Conservation (phyloP, 2,797 vertebrate species). For the Urosaurus nigricauda region DNA sequence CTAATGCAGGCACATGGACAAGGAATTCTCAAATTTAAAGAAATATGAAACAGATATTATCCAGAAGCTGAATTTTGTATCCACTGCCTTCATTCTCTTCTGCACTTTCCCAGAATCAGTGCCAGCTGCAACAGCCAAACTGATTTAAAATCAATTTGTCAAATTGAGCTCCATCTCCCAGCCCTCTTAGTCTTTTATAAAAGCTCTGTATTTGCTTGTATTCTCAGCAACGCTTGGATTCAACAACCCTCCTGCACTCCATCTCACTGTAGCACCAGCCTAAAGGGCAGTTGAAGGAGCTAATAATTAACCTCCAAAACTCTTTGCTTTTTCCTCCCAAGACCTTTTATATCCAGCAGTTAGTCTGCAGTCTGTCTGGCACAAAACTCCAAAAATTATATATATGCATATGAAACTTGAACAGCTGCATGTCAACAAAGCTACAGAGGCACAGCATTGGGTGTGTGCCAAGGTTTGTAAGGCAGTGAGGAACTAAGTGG, state of each 20-base stretch:
- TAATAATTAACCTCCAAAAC: conserved; percentile 12
- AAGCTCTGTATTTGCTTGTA: neutral
- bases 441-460: neutral
- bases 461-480: neutral
- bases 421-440: neutral
- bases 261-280: neutral
- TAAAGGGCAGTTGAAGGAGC: conserved; percentile 1
- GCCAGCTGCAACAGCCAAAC: neutral
- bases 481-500: neutral
- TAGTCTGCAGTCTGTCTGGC: conserved; percentile 2
- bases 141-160: neutral
- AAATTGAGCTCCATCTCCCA: neutral
- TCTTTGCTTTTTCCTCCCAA: conserved; percentile 18
- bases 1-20: no score
- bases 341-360: neutral
- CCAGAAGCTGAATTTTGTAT: neutral
- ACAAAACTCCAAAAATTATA: neutral
- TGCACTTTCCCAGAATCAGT: neutral
- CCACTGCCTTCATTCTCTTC: neutral
- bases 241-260: neutral
- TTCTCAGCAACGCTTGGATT: neutral
- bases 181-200: neutral
- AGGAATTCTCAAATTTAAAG: neutral
- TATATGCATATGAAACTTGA: neutral
- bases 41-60: neutral